phyloP scores from a whole-genome alignment of 2,797 vertebrate genomes.

The Threskiornis aethiopicus region DNA sequence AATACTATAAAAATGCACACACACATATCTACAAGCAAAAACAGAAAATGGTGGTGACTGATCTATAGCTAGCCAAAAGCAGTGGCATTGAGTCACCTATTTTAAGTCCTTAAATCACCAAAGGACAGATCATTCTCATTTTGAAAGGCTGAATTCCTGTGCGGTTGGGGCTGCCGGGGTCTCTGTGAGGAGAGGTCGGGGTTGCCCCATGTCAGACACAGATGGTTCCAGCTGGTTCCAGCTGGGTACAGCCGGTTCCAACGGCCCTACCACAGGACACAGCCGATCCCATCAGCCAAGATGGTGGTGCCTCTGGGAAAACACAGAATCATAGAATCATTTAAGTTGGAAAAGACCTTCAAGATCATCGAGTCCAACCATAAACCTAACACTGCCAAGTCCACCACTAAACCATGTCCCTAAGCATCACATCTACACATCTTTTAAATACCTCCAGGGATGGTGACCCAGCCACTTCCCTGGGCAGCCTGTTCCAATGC shows the following conservation, averaged over 20 bases:
- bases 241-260: background rate
- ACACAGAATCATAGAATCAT: background rate
- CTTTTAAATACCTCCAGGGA: background rate
- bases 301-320: background rate
- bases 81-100: accelerated
- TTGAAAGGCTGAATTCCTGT: background rate
- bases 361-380: background rate
- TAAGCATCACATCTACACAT: background rate
- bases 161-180: background rate
- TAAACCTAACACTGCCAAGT: background rate
- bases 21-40: background rate
- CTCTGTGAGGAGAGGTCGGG: background rate
- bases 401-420: background rate
- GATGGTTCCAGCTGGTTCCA: background rate
- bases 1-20: background rate
- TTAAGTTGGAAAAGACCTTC: background rate
- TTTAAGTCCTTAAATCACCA: background rate
- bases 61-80: background rate
- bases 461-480: background rate
- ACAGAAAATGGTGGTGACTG: background rate
- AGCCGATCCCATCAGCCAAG: background rate
- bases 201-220: background rate
- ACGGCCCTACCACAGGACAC: background rate
- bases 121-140: background rate
- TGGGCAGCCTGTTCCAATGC: background rate